phyloP scores from a whole-genome alignment of 2,797 vertebrate species.

The Falco peregrinus region DNA sequence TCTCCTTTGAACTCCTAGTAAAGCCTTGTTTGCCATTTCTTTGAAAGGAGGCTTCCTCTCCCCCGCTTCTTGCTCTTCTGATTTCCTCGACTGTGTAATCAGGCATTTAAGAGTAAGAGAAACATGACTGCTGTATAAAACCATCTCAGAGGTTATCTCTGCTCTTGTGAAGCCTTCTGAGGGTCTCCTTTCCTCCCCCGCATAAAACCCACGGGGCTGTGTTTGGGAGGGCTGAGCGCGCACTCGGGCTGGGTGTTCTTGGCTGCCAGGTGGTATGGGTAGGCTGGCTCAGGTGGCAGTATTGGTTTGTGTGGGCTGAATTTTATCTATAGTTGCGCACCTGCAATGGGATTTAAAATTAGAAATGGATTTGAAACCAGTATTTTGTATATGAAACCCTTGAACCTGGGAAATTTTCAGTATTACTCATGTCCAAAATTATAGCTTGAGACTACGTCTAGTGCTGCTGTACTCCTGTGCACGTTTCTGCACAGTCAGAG shows the following conservation, averaged over 20 bases:
- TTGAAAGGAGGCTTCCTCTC: neutral
- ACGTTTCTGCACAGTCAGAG: neutral
- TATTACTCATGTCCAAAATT: neutral
- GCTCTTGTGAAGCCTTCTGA: neutral
- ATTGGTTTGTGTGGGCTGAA: neutral
- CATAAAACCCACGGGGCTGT: accelerated
- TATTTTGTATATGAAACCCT: neutral
- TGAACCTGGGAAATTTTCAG: conserved; percentile 1
- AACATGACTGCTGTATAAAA: neutral
- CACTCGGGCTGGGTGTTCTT: neutral
- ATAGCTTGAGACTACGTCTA: neutral
- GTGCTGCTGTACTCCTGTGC: neutral
- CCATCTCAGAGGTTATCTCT: neutral
- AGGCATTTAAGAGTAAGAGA: neutral
- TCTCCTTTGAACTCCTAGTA: neutral
- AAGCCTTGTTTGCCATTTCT: neutral
- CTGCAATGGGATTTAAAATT: conserved; percentile 3
- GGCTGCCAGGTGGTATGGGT: neutral
- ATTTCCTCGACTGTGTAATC: neutral
- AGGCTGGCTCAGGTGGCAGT: neutral
- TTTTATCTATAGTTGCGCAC: conserved; percentile 18
- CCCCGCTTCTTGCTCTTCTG: neutral
- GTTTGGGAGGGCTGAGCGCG: neutral
- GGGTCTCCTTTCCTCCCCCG: neutral
- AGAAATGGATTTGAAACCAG: conserved; percentile 22